Evolutionary conservation across 2,888 invertebrate species (phyloP).

Genomic region (Rhagonycha lutea): DNA sequence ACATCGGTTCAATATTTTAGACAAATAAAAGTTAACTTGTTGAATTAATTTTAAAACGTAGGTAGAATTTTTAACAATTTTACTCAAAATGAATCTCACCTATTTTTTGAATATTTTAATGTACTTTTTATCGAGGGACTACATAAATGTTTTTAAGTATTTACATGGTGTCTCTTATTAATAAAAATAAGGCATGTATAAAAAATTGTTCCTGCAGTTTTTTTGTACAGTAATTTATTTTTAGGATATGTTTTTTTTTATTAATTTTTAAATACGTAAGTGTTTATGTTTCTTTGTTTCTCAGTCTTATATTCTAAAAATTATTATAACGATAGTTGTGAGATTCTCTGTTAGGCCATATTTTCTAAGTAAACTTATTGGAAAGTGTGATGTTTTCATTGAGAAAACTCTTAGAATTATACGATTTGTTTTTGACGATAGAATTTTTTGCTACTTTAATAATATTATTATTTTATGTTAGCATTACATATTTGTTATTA

Average conservation of each 20-base stretch:
- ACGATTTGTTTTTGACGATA: background rate
- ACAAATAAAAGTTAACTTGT: background rate
- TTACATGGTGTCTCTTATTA: background rate
- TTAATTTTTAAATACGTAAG: background rate
- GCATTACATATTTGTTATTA: background rate
- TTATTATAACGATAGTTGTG: background rate
- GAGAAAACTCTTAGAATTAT: background rate
- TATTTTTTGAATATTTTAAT: background rate
- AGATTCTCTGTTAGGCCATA: background rate
- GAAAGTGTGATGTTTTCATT: background rate
- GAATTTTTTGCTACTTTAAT: background rate
- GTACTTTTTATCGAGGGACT: background rate
- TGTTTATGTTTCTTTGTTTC: background rate
- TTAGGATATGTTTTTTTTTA: constrained; percentile 8
- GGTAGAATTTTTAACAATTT: background rate
- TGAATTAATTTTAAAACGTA: background rate
- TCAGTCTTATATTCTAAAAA: background rate
- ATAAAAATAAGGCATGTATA: constrained; percentile 11
- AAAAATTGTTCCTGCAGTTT: constrained; percentile 20
- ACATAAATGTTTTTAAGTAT: background rate
- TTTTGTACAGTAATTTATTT: constrained; percentile 34
- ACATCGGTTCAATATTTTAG: background rate
- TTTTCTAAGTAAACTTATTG: background rate
- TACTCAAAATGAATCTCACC: background rate
- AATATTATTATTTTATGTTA: background rate